Evolutionary conservation across 1,140 invertebrate genomes (phyloP).

Genomic region (Berghia stephanieae): DNA sequence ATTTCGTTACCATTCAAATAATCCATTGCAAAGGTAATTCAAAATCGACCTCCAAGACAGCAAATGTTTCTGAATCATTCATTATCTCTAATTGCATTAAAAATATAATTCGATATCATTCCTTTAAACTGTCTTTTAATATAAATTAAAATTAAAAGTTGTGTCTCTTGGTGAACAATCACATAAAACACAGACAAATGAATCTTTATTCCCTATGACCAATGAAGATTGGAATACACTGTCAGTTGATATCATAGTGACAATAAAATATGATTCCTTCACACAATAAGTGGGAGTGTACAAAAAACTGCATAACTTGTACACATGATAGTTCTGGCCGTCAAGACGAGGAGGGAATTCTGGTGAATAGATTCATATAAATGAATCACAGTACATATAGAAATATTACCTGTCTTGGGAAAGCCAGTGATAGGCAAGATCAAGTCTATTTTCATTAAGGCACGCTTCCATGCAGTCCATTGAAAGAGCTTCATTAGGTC

Average conservation of each 20-base stretch:
- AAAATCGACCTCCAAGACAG: no score
- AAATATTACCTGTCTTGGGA: conserved; percentile 60
- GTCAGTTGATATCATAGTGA: background rate
- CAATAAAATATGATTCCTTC: background rate
- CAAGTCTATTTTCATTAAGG: conserved; percentile 60
- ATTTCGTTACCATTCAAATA: no score
- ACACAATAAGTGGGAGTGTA: background rate
- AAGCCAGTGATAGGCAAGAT: conserved; percentile 65
- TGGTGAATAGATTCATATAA: background rate
- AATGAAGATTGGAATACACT: background rate
- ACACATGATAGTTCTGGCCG: background rate
- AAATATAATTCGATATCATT: no score
- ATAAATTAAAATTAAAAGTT: no score
- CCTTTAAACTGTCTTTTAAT: no score
- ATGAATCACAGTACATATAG: background rate
- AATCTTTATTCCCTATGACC: no score
- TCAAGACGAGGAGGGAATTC: background rate
- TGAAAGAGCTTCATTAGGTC: conserved; percentile 59
- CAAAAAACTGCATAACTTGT: background rate
- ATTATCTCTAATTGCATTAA: no score
- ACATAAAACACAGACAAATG: no score
- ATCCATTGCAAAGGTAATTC: no score
- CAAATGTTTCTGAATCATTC: no score
- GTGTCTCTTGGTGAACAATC: no score
- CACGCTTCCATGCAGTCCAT: conserved; percentile 63